Evolutionary conservation across 2,797 vertebrate species (phyloP).

Genomic region (Lutra lutra): DNA sequence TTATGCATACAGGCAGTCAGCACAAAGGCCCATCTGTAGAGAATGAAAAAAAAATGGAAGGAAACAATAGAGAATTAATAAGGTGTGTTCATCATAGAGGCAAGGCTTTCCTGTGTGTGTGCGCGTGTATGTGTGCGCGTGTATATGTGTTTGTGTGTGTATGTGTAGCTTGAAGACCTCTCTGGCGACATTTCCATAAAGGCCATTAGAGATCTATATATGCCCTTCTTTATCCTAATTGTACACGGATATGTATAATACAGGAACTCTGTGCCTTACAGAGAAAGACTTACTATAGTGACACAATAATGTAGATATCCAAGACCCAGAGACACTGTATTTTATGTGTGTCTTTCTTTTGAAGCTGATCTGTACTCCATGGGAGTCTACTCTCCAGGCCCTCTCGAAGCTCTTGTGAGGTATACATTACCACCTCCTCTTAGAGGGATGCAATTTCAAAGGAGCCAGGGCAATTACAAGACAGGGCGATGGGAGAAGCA

Average conservation of each 20-base stretch:
- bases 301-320: background rate
- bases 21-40: constrained; percentile 47
- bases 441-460: constrained; percentile 74
- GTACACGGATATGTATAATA: background rate
- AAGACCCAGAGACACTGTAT: background rate
- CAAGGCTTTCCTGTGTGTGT: background rate
- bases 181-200: background rate
- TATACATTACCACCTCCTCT: constrained; percentile 66
- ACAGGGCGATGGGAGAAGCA: constrained; percentile 45
- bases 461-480: constrained; percentile 51
- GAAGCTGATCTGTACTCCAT: background rate
- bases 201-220: background rate
- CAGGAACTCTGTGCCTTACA: background rate
- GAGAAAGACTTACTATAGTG: background rate
- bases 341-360: background rate
- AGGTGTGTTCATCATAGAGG: background rate
- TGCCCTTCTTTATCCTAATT: background rate
- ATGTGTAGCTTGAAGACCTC: background rate
- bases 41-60: background rate
- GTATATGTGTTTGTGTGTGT: background rate
- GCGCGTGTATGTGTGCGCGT: background rate
- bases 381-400: background rate
- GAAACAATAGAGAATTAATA: constrained; percentile 44
- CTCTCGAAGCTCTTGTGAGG: constrained; percentile 44
- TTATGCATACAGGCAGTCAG: background rate